A percentile compares a stretch with the other conserved stretches of the same genome.
These are phyloP conservation scores for Operophtera brumata DNA, from an alignment of 2,888 invertebrate genomes.

Conservation along the genomic window DNA sequence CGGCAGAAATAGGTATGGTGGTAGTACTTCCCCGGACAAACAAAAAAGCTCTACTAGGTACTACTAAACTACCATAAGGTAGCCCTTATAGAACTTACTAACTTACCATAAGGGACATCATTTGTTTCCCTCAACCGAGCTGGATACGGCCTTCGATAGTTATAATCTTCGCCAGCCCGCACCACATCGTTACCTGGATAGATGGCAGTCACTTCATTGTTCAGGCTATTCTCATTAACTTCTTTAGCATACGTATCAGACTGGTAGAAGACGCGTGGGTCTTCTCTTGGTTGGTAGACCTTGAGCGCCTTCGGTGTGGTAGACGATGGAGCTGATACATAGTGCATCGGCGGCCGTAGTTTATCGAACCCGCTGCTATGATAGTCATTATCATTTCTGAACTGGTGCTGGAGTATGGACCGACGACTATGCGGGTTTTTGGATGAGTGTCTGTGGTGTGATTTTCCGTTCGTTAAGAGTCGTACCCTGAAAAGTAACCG, in stretches of 20 bases:
- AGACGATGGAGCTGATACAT: constrained; percentile 46
- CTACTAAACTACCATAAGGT: too few species aligned
- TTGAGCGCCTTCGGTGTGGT: constrained; percentile 49
- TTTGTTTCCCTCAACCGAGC: constrained; percentile 41
- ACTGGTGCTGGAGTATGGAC: constrained; percentile 38
- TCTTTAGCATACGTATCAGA: constrained; percentile 71
- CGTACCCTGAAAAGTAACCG: constrained; percentile 47
- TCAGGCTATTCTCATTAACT: constrained; percentile 55
- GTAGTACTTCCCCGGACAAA: too few species aligned
- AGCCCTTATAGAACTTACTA: too few species aligned
- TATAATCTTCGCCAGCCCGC: constrained; percentile 41
- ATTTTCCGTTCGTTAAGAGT: constrained; percentile 44
- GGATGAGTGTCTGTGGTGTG: constrained; percentile 22
- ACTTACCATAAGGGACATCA: constrained; percentile 39
- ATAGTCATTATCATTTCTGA: constrained; percentile 65
- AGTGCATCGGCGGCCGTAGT: constrained; percentile 48
- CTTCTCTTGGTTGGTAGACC: constrained; percentile 65
- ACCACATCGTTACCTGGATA: constrained; percentile 63
- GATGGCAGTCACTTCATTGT: constrained; percentile 56
- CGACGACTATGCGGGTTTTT: constrained; percentile 39
- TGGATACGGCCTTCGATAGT: constrained; percentile 32
- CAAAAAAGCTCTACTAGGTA: too few species aligned
- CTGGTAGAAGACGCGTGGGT: constrained; percentile 69
- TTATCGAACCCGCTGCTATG: constrained; percentile 57
- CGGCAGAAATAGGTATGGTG: too few species aligned